These are phyloP conservation scores for Bubalus kerabau DNA, from an alignment of 2,113 vertebrate genomes.

Conservation along the genomic window DNA sequence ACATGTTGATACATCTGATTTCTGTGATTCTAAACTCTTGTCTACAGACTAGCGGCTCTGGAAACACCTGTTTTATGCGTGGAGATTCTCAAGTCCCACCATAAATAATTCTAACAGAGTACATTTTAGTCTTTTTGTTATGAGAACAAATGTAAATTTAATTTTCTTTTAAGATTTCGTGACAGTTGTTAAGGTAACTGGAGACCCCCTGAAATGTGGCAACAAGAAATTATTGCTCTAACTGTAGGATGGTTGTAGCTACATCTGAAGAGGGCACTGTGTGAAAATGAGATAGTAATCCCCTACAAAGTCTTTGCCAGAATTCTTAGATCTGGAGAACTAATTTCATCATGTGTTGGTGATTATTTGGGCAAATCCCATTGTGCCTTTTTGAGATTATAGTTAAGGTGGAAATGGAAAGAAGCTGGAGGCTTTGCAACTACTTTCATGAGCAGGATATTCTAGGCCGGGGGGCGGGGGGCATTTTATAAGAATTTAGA, in stretches of 20 bases:
- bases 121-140: background rate
- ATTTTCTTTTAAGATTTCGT: background rate
- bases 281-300: constrained; percentile 10
- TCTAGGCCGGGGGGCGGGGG: background rate
- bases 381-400: constrained; percentile 17
- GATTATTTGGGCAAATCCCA: constrained; percentile 12
- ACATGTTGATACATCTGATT: background rate
- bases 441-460: background rate
- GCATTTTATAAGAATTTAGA: background rate
- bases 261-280: background rate
- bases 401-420: background rate
- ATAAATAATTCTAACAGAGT: background rate
- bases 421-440: background rate
- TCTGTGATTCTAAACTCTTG: background rate
- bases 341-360: background rate
- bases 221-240: background rate
- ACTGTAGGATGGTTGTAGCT: background rate
- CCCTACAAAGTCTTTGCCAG: background rate
- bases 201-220: background rate
- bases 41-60: background rate
- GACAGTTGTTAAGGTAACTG: background rate
- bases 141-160: constrained; percentile 20
- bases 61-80: background rate
- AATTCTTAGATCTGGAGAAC: background rate
- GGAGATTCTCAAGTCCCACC: background rate